Percentiles rank a stretch among this genome's conserved stretches.
Evolutionary conservation across 2,888 invertebrate species (phyloP).

Genomic region (Lithophane socia): DNA sequence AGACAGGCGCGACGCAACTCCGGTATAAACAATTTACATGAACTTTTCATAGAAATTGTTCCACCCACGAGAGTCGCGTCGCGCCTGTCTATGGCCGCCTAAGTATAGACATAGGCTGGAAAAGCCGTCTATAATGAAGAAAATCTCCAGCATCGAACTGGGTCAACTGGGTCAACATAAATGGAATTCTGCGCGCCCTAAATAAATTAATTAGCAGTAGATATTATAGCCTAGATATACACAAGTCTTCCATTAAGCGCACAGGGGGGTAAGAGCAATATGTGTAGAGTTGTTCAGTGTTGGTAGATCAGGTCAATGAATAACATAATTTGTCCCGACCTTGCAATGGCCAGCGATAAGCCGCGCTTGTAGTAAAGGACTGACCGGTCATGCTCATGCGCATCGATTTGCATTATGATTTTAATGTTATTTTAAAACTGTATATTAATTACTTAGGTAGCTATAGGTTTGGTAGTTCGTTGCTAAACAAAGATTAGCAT

Average conservation of each 20-base stretch:
- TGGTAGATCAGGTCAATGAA: conserved; percentile 26
- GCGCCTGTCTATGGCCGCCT: not conserved
- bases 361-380: conserved; percentile 27
- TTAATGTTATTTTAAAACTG: conserved; percentile 7
- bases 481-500: not conserved
- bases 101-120: not conserved
- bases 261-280: conserved; percentile 18
- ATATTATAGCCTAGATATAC: conserved; percentile 4
- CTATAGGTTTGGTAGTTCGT: not conserved
- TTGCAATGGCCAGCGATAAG: conserved; percentile 41
- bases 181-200: conserved; percentile 25
- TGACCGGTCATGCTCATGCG: conserved; percentile 36
- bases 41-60: not conserved
- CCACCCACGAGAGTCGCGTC: not conserved
- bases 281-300: not conserved
- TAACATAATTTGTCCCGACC: conserved; percentile 33
- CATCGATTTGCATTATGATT: conserved; percentile 15
- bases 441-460: not conserved
- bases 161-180: conserved; percentile 35
- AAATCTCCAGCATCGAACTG: conserved; percentile 27
- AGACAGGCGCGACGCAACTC: not conserved
- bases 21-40: not conserved
- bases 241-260: conserved; percentile 32
- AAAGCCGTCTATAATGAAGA: conserved; percentile 1
- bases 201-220: conserved; percentile 32